Base-by-base conservation (phyloP, 53 echinoderm and acorn worm species). In the Astropecten irregularis region DNA sequence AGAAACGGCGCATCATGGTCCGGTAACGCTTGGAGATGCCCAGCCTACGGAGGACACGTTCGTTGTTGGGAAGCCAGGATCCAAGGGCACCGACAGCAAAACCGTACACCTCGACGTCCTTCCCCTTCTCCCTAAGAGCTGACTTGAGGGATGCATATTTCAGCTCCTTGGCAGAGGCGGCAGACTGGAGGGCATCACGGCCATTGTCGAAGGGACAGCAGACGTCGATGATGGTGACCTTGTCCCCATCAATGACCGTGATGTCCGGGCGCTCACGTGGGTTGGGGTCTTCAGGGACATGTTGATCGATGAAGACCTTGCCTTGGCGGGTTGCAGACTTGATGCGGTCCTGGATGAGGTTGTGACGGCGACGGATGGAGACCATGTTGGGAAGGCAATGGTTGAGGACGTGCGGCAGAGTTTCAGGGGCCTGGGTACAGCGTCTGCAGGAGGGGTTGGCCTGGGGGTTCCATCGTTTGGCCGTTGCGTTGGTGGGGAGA, bases 401-500 rank as follows among this genome's bases (percentile, higher is more conserved):
- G 59, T 77, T 77, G 0, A 77, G 25, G n/a, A 81, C 32, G 32
- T 81, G 81, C 1, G 63, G 83, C 0, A 67, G 68, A n/a, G 83
- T 82, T 33, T 82, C 83, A 25, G 5, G 14, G 1, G 44, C 16
- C 23, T 26, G 22, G 11, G 6, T 25, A 14, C 83, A 67, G 1
- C 83, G 10, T 1, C 68, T n/a, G 47, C 83, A 82, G 16, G 49
- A 20, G 32, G 68, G 3, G 27, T 67, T 52, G 35, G 67, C 15
- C 2, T 19, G 23, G 4, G 3, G 16, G 1, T 67, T 84, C 84
- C 71, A 84, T 6, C 70, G 15, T 15, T 30, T 15, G 18, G 33
- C 44, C n/a, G 84, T 20, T 42, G 70, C 84, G 21, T 84, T 84
- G 57, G 84, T 84, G 3, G 70, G 54, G 1, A 82, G 83, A 3